Base-by-base conservation (phyloP, 2,797 vertebrate species). In the Caiman crocodilus region DNA sequence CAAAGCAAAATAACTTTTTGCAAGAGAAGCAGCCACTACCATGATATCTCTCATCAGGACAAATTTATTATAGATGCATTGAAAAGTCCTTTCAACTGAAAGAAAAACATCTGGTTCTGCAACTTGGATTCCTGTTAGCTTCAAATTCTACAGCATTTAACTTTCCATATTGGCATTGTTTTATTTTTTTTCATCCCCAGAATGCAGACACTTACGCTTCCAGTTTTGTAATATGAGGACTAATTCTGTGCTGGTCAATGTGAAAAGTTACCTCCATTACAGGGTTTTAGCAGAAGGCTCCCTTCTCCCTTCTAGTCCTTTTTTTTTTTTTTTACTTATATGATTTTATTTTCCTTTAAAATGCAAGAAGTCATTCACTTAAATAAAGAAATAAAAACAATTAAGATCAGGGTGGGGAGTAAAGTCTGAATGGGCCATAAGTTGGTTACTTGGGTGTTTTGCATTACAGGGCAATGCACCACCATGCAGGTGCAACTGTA, bases 61-160 rank as follows among this genome's bases (percentile, higher is more conserved):
- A 25, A 73, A 50, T 73, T 42, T 42, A 14, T 73, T 30, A 32
- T 32, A 32, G 65, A 11, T 42, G 21, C 20, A 35, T 83, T 90
- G 75, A 85, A 63, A 30, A 76, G 26, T 92, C 81, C 79, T 86
- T 84, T 92, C 12, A 86, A 92, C 90, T 96, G 93, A 89, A 87
- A 91, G 84, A 93, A 83, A 95, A 71, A 90, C 65, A 74, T 35
- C 91, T 93, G 96, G 93, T 96, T 89, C 92, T 96, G 84, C 87
- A 88, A 85, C 69, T 84, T 93, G 92, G 85, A 92, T 94, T 91
- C 86, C 91, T 77, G 94, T 93, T 95, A 94, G 64, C 81, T 92
- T 91, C 93, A 82, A 94, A 93, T 97, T 92, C 90, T 82, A 30
- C 2, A 16, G 88, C 88, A 78, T 91, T 84, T 90, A 73, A 71